A percentile compares a stretch with the other conserved stretches of the same genome.
Conservation (phyloP, 2,888 invertebrate species). For the Charanyca ferruginea region DNA sequence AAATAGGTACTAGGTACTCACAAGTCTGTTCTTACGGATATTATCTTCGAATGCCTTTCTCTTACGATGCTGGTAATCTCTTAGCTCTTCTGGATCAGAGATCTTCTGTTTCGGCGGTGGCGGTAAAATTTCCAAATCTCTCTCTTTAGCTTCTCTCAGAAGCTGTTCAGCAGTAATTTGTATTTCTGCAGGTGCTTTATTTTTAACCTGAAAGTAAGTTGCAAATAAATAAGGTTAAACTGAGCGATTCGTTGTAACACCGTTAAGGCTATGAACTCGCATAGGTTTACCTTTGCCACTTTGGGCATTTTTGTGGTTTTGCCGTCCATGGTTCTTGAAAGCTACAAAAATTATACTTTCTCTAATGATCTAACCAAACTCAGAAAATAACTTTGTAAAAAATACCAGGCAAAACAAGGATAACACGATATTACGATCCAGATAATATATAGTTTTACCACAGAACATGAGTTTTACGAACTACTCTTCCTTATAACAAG, state of each 20-base stretch:
- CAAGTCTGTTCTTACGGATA: conserved; percentile 98
- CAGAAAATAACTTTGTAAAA: conserved; percentile 18
- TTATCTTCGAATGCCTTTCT: conserved; percentile 99
- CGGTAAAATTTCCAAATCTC: conserved; percentile 99
- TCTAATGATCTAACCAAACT: neutral
- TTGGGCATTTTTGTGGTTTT: conserved; percentile 98
- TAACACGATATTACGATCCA: too few species aligned
- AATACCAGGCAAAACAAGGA: neutral
- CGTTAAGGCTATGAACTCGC: neutral
- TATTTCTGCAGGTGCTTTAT: conserved; percentile 99
- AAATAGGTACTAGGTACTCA: conserved; percentile 66
- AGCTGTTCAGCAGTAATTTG: conserved; percentile 99
- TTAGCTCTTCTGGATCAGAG: conserved; percentile 99
- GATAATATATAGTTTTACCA: too few species aligned
- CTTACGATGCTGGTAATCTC: conserved; percentile 98
- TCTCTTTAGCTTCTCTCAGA: conserved; percentile 99
- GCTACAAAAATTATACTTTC: conserved; percentile 5
- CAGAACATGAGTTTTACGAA: too few species aligned
- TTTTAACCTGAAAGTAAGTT: conserved; percentile 94
- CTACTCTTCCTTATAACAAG: too few species aligned
- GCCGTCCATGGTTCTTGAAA: conserved; percentile 88
- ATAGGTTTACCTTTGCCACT: conserved; percentile 96
- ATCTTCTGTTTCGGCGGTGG: conserved; percentile 99
- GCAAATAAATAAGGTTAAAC: neutral
- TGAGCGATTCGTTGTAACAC: neutral